Percentiles rank a stretch among this genome's conserved stretches.
phyloP scores from a whole-genome alignment of 2,113 vertebrate genomes.

The Malurus melanocephalus region DNA sequence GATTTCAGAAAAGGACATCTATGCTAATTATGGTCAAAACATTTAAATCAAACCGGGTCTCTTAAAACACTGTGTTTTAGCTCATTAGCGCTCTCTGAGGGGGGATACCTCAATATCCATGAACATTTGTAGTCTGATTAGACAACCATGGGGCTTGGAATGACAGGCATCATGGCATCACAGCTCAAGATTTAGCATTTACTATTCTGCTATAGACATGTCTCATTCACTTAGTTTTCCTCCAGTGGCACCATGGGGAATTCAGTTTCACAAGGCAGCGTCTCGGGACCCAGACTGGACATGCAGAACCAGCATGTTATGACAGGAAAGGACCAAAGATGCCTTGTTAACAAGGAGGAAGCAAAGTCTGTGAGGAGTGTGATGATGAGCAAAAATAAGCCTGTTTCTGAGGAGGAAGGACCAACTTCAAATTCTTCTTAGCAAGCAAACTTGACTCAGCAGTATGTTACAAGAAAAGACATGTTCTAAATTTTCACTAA shows the following conservation, averaged over 20 bases:
- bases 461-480: not conserved
- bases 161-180: rapidly evolving
- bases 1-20: not conserved
- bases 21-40: not conserved
- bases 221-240: not conserved
- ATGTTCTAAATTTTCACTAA: not conserved
- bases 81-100: not conserved
- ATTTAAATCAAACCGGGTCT: not conserved
- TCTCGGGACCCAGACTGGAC: rapidly evolving
- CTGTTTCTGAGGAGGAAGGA: not conserved
- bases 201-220: not conserved
- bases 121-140: rapidly evolving
- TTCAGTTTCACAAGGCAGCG: not conserved
- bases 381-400: not conserved
- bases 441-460: not conserved
- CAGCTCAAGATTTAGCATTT: not conserved
- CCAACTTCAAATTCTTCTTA: not conserved
- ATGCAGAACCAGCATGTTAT: rapidly evolving
- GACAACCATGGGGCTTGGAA: not conserved
- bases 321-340: not conserved
- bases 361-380: not conserved
- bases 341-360: not conserved
- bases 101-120: rapidly evolving
- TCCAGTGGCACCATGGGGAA: not conserved
- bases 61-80: not conserved